Base-by-base conservation (phyloP, 2,888 invertebrate genomes). In the Aelia acuminata region DNA sequence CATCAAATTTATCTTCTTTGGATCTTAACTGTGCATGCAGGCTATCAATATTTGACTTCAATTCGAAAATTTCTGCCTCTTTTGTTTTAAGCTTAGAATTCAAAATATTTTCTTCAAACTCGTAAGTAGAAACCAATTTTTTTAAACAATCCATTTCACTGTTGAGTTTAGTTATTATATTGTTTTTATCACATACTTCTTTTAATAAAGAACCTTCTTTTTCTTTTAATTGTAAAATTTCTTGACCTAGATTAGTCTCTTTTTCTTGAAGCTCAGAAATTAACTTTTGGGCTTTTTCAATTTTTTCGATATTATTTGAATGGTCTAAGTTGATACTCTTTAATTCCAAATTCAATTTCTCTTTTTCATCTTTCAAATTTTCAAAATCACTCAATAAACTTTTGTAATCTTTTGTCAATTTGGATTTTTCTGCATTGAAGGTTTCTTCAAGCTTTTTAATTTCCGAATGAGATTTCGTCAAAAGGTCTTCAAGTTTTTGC, bases 91-190 rank as follows among this genome's bases (percentile, higher is more conserved):
- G 48, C 43, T 87, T 87, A 20, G 87, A 75, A 39, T 43, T 75
- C 31, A 87, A 49, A 70, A 87, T 87, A 10, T 50, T 75, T 50
- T 87, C 53, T 39, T 87, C 87, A 84, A 87, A 87, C 50, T 84
- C 80, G 50, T 75, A 39, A 87, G 70, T 75, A 20, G 47, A 47
- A 84, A 87, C 35, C 11, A 63, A 75, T 84, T 87, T 87, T 18
- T 22, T 39, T 22, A 87, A 75, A 35, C 47, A 49, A 31, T 50
- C 49, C 1, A 53, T 31, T 39, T 80, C 84, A 48, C 39, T 75
- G 11, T 84, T 39, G 8, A 87, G 53, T n/a, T 35, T 84, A 49
- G 35, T 15, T 48, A 87, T 70, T 49, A 18, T 5, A 70, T 48
- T 48, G 11, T 48, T 48, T 75, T 87, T 87, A 39, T 87, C 87